These are phyloP conservation scores for Gambusia holbrooki DNA, from an alignment of 2,113 vertebrate genomes.

Conservation along the genomic window DNA sequence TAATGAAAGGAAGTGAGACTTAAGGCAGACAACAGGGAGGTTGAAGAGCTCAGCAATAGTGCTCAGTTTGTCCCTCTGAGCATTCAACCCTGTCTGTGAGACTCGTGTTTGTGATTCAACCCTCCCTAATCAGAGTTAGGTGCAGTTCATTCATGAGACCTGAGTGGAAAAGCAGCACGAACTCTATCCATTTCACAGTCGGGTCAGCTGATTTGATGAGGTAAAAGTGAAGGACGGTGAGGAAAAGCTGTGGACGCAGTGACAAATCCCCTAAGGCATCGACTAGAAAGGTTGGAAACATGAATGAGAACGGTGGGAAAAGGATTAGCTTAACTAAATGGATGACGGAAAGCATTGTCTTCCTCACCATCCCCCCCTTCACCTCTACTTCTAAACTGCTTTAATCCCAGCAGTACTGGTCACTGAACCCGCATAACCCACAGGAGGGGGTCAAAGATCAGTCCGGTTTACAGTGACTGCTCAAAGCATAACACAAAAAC, in stretches of 20 bases:
- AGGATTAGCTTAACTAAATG: conserved; percentile 47
- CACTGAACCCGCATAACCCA: conserved; percentile 8
- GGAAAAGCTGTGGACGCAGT: not conserved
- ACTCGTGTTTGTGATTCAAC: too few relatives aligned
- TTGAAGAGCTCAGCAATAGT: too few relatives aligned
- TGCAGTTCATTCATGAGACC: not conserved
- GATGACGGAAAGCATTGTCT: conserved; percentile 27
- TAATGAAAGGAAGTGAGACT: too few relatives aligned
- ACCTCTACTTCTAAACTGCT: conserved; percentile 9
- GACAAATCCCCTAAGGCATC: not conserved
- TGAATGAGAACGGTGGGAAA: conserved; percentile 37
- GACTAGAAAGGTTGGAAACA: not conserved
- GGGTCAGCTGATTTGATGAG: not conserved
- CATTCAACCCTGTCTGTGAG: too few relatives aligned
- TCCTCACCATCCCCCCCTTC: conserved; percentile 41
- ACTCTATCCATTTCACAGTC: not conserved
- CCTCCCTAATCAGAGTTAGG: not conserved
- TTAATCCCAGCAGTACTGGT: conserved; percentile 55
- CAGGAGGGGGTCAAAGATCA: conserved; percentile 41
- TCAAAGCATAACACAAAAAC: not conserved
- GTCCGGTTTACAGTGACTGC: conserved; percentile 13
- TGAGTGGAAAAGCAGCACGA: not conserved
- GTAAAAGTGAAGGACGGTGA: conserved; percentile 1
- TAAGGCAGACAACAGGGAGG: too few relatives aligned
- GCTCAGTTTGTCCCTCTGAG: too few relatives aligned